Evolutionary conservation across 2,113 vertebrate species (phyloP).

Genomic region (Rhabdomys dilectus): DNA sequence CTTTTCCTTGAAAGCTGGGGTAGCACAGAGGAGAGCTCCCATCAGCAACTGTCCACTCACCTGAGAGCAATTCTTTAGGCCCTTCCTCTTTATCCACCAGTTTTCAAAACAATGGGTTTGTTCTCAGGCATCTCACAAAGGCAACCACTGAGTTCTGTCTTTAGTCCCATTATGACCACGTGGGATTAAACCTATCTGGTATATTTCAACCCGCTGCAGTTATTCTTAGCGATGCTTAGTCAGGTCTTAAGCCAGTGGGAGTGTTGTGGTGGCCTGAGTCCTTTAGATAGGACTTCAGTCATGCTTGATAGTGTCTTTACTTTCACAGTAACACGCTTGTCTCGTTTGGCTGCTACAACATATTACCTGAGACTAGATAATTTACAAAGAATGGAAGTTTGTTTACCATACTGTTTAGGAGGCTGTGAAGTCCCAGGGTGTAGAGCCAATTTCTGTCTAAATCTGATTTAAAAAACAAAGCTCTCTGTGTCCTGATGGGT

Average conservation of each 20-base stretch:
- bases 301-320: neutral
- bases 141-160: neutral
- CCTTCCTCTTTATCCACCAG: neutral
- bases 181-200: neutral
- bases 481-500: neutral
- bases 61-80: neutral
- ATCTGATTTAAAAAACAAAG: neutral
- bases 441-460: too few relatives aligned
- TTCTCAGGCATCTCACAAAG: neutral
- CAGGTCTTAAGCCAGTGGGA: neutral
- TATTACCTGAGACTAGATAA: too few relatives aligned
- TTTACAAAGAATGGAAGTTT: neutral
- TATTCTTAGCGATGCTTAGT: neutral
- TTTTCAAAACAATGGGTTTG: constrained; percentile 34
- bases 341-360: neutral
- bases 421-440: neutral
- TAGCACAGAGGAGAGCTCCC: neutral
- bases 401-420: neutral
- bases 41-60: neutral
- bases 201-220: neutral
- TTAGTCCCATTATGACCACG: neutral
- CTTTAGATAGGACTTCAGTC: neutral
- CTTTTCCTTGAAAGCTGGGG: neutral
- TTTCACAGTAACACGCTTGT: neutral
- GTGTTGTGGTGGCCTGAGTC: neutral